Conservation (phyloP, 1,140 invertebrate genomes). For the Rhagoletis pomonella region DNA sequence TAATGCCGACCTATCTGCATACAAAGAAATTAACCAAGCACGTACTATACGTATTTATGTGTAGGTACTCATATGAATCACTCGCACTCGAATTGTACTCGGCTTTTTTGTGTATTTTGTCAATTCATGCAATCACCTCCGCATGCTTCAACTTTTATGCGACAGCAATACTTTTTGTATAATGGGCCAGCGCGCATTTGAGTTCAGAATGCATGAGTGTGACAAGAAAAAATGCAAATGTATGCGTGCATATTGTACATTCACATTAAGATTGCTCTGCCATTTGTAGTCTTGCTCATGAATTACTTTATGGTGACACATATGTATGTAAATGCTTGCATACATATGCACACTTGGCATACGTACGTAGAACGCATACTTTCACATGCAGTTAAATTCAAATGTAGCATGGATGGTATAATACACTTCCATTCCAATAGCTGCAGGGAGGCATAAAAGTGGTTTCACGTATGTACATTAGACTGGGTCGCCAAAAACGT, state of each 20-base stretch:
- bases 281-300: constrained; percentile 20
- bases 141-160: not conserved
- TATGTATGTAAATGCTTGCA: not conserved
- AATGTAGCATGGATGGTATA: not conserved
- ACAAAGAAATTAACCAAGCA: not conserved
- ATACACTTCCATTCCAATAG: too few species aligned
- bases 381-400: not conserved
- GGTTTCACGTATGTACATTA: too few species aligned
- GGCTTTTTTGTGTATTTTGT: not conserved
- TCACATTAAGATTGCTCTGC: constrained; percentile 21
- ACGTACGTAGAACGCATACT: not conserved
- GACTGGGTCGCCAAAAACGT: too few species aligned
- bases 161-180: not conserved
- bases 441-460: too few species aligned
- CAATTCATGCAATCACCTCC: not conserved
- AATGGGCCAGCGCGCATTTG: not conserved
- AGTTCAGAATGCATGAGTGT: not conserved
- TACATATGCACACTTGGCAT: not conserved
- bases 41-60: not conserved
- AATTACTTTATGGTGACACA: constrained; percentile 2
- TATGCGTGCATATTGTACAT: constrained; percentile 4
- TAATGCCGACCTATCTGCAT: not conserved
- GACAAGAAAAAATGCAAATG: constrained; percentile 3
- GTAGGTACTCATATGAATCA: not conserved
- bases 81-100: not conserved